These are phyloP conservation scores for Drosophila meridionalis DNA, from an alignment of 2,888 invertebrate genomes.

Conservation along the genomic window DNA sequence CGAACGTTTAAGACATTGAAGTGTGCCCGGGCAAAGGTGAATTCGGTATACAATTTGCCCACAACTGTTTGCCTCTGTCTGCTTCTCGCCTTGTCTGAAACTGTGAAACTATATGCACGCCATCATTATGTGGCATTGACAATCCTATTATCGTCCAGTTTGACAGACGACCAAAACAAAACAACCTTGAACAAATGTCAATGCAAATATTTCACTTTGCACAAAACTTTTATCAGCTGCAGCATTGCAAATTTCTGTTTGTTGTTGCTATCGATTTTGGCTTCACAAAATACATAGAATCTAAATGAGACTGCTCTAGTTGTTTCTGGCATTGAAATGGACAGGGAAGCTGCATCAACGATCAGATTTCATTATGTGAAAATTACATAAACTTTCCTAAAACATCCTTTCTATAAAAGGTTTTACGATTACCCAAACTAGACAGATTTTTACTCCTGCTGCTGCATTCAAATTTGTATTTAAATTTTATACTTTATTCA, in stretches of 20 bases:
- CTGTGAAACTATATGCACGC: slow-evolving; percentile 29
- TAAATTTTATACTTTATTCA: neutral
- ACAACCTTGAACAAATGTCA: neutral
- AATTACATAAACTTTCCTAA: too few species aligned
- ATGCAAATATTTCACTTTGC: slow-evolving; percentile 2
- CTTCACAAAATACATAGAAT: neutral
- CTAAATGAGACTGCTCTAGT: neutral
- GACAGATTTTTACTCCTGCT: neutral
- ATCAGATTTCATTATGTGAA: neutral
- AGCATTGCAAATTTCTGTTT: neutral
- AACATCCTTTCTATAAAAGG: neutral
- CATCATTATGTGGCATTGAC: slow-evolving; percentile 38
- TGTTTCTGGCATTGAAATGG: neutral
- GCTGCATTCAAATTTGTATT: slow-evolving; percentile 1
- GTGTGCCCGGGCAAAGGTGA: slow-evolving; percentile 36
- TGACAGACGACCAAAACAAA: neutral
- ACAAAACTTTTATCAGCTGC: neutral
- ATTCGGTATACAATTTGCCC: slow-evolving; percentile 15
- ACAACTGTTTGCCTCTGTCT: neutral
- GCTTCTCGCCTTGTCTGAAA: neutral
- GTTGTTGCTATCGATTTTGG: neutral
- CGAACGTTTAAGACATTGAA: slow-evolving; percentile 21
- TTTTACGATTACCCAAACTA: neutral
- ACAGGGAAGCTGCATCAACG: neutral
- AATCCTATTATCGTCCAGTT: slow-evolving; percentile 55